phyloP scores from a whole-genome alignment of 2,797 vertebrate species.

The Melanotaenia nigrans region DNA sequence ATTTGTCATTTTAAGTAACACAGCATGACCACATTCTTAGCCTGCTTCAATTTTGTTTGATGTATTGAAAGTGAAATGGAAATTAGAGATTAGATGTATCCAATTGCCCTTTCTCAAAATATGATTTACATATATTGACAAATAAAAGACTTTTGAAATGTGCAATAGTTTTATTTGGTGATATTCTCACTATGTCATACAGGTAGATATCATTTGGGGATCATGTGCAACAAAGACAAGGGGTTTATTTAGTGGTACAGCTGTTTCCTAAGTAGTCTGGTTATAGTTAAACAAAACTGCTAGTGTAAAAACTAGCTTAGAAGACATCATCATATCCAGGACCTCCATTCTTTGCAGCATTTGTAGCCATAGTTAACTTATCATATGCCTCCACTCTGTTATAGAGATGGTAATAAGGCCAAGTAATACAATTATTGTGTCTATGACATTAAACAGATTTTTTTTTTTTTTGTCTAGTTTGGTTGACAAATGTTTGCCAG shows the following conservation, averaged over 20 bases:
- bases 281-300: constrained; percentile 1
- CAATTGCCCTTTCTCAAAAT: neutral
- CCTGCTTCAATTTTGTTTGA: neutral
- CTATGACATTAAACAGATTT: neutral
- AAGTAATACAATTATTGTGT: too few relatives aligned
- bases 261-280: constrained; percentile 11
- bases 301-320: constrained; percentile 2
- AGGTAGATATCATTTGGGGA: neutral
- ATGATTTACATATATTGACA: neutral
- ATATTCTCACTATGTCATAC: neutral
- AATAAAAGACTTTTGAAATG: neutral
- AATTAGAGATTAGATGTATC: neutral
- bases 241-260: neutral
- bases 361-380: constrained; percentile 4
- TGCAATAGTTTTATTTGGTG: neutral
- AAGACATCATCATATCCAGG: constrained; percentile 3
- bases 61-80: neutral
- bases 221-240: constrained; percentile 5
- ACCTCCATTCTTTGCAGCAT: neutral
- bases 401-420: constrained; percentile 12
- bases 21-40: neutral
- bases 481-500: constrained; percentile 32
- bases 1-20: neutral
- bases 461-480: neutral
- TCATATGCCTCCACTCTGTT: constrained; percentile 8